Evolutionary conservation across 2,888 invertebrate genomes (phyloP), one percentile per base, ranked within the genome.

Genomic region (Platypus cylindrus): DNA sequence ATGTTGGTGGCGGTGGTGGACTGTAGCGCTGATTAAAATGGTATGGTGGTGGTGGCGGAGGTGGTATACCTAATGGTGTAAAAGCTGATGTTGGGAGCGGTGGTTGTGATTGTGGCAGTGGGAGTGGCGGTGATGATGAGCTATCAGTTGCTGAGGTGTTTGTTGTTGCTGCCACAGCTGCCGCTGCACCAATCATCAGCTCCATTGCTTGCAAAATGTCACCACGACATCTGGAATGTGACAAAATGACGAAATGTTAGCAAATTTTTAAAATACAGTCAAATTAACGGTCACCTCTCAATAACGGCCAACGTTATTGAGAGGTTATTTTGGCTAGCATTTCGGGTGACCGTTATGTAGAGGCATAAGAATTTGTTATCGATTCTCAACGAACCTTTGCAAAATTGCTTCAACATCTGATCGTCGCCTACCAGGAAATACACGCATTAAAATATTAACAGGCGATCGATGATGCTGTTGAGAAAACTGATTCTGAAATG

Each of bases 131-230:
- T n/a, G n/a, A n/a, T n/a, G n/a, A n/a, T n/a, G n/a, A n/a, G n/a
- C n/a, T n/a, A n/a, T n/a, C n/a, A n/a, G n/a, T n/a, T n/a, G n/a
- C n/a, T n/a, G n/a, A 8, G 22, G 22, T 8, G 8, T 5, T 7
- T 11, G 8, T 7, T 26, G 8, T 11, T 26, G n/a, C 35, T 51
- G 53, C n/a, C n/a, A n/a, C n/a, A n/a, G n/a, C n/a, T n/a, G n/a
- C n/a, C 22, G 40, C 39, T 4, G 51, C 50, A 43, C 78, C 77
- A 9, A 86, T 71, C 70, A 94, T 78, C 55, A 84, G 75, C 55
- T 94, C 93, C 75, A 94, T 93, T 0, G 93, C 90, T 48, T 87
- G 82, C 0, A 93, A 76, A 0, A 90, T 83, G 56, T 94, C 91
- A 0, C 89, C 89, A 45, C 68, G 70, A 49, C 60, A 61, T 47